Base-by-base conservation (phyloP, 1,140 invertebrate species). In the Pteromalus puparum region DNA sequence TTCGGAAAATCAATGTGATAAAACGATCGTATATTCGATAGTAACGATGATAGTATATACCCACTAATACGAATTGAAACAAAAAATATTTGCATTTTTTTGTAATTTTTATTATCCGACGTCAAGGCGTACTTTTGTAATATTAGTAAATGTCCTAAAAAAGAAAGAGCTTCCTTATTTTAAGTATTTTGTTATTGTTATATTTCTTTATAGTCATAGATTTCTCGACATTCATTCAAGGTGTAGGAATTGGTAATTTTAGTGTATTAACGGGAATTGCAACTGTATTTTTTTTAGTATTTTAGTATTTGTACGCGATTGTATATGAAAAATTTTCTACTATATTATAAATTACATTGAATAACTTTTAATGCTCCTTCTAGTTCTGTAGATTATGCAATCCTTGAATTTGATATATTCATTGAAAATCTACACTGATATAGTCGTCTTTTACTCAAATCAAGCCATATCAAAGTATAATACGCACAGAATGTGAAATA, bases 181-280 rank as follows among this genome's bases (percentile, higher is more conserved):
- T 74, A 74, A 61, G 21, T 76, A 76, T 76, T 68, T 75, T 75
- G 61, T 76, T 67, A 81, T 76, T 82, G 72, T 82, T 73, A 26
- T 74, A 48, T 82, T 75, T 42, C 6, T n/a, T 61, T 75, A 15
- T 53, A 73, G 48, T 18, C 18, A 28, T 73, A 61, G 18, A 7
- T 61, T 21, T 70, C 34, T 24, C 61, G 13, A n/a, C 28, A 61
- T 28, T 21, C 15, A 26, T 82, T 42, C 9, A 82, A 46, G 81
- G 81, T 76, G 73, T 68, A 76, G 81, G 81, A 82, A 46, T 75
- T 61, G 46, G 15, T 82, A 75, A 2, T 34, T 81, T 38, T 26
- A 61, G 13, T 65, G 1, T 53, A 34, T 13, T 21, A 34, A 28
- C 73, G 46, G 26, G 28, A 53, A 34, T 73, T 53, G 26, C 21